Base-by-base conservation (phyloP, 2,888 invertebrate species). In the Apamea monoglypha region DNA sequence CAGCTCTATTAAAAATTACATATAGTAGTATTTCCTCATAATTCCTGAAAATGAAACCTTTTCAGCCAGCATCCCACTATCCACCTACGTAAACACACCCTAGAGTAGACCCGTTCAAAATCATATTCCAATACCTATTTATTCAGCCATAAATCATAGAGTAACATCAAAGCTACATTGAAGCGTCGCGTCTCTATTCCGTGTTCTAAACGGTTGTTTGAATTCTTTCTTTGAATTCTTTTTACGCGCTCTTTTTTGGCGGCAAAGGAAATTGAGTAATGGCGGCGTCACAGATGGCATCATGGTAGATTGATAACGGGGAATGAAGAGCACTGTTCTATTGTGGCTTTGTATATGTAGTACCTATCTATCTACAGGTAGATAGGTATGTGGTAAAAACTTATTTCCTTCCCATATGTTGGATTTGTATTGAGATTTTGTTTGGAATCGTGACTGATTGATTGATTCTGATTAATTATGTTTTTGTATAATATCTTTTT, bases 181-280 rank as follows among this genome's bases (percentile, higher is more conserved):
- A 83, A 75, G 79, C 78, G 78, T 87, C 86, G 89, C 90, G 88
- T 88, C 91, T 91, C 88, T 90, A 93, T 92, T 91, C 88, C 87
- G 73, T 89, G 87, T 90, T 90, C 90, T 88, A 90, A 91, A 91
- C 90, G 91, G 86, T 88, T 86, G 89, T 90, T 89, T 90, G 89
- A 89, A 89, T 89, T 89, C 90, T 90, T 91, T 92, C 91, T 92
- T 92, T 91, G 92, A 92, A 92, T 93, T 93, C 92, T 93, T 94
- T 95, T 95, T 93, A 92, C 91, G 92, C 91, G 92, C 90, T 93
- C 92, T 93, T 94, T 94, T 93, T 95, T 93, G 91, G 93, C 93
- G 94, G 94, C 92, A 94, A 94, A 94, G 93, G 95, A 96, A 96
- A 96, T 96, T 97, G 96, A 96, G 95, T 96, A 96, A 97, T 96